phyloP scores from a whole-genome alignment of 2,113 vertebrate genomes.

The Piprites chloris region DNA sequence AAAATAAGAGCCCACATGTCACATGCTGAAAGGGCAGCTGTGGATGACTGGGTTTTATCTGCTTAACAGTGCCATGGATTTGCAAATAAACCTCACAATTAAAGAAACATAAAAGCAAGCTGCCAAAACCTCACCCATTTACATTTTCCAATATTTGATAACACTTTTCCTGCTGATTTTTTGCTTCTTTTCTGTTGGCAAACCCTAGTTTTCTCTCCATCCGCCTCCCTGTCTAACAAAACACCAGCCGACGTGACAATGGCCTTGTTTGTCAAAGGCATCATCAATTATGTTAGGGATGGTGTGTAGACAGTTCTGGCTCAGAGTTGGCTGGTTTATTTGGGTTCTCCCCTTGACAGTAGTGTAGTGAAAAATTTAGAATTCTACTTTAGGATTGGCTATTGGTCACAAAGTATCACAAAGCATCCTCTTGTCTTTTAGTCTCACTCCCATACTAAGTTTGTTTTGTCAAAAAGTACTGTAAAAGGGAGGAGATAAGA shows the following conservation, averaged over 20 bases:
- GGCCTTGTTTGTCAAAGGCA: slow-evolving; percentile 55
- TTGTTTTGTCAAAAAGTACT: slow-evolving; percentile 7
- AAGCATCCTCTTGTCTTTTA: slow-evolving; percentile 7
- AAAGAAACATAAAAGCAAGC: slow-evolving; percentile 1
- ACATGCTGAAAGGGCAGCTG: slow-evolving; percentile 50
- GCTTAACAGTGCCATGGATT: neutral
- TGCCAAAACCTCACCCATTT: neutral
- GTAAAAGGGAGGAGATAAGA: slow-evolving; percentile 14
- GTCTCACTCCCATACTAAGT: neutral
- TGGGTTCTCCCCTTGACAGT: neutral
- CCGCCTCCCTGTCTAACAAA: slow-evolving; percentile 36
- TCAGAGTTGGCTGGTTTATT: neutral
- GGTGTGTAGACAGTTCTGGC: slow-evolving; percentile 61
- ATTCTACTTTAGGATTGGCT: neutral
- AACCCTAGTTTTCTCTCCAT: slow-evolving; percentile 3
- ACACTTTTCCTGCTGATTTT: neutral
- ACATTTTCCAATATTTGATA: neutral
- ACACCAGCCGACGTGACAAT: slow-evolving; percentile 32
- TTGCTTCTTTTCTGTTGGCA: slow-evolving; percentile 36
- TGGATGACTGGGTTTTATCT: slow-evolving; percentile 18
- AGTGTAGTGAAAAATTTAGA: neutral
- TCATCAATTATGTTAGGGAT: slow-evolving; percentile 55
- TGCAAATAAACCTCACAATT: slow-evolving; percentile 6
- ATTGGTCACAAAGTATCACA: neutral
- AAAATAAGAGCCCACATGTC: slow-evolving; percentile 42